A percentile compares a stretch with the other conserved stretches of the same genome.
Conservation (phyloP, 1,140 invertebrate genomes). For the Sycobia sp. region DNA sequence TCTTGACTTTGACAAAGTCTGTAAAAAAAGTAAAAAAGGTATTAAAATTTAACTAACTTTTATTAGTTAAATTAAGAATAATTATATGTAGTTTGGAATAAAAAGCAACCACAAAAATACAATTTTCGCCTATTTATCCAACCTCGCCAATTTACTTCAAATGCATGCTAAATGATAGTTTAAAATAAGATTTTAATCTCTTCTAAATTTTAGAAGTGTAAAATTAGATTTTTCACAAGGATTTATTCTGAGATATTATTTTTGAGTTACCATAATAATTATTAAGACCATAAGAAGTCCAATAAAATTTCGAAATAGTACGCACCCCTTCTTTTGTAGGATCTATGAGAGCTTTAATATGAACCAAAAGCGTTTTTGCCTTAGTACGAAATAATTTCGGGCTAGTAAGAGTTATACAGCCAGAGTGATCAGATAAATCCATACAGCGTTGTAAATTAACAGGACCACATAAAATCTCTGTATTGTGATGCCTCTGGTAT, state of each 20-base stretch:
- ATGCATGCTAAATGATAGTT: no score
- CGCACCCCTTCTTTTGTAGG: conserved; percentile 65
- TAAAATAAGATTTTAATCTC: no score
- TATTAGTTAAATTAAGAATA: no score
- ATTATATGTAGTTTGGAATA: no score
- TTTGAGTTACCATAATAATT: no score
- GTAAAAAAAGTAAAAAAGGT: conserved; percentile 20
- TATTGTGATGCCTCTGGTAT: conserved; percentile 84
- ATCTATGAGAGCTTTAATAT: conserved; percentile 80
- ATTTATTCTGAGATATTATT: no score
- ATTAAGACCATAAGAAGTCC: no score
- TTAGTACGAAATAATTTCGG: conserved; percentile 80
- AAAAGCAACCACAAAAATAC: no score
- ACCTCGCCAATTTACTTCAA: no score
- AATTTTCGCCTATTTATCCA: no score
- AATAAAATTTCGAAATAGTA: neutral
- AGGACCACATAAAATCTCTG: conserved; percentile 88
- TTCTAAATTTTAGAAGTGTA: no score
- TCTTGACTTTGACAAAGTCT: conserved; percentile 49
- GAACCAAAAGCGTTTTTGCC: conserved; percentile 80
- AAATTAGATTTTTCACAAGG: no score
- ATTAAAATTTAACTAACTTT: neutral
- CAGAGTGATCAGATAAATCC: conserved; percentile 82
- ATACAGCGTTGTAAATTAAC: conserved; percentile 79
- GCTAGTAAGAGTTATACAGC: conserved; percentile 83